Conservation (phyloP, 2,113 vertebrate species). For the Polypterus senegalus region DNA sequence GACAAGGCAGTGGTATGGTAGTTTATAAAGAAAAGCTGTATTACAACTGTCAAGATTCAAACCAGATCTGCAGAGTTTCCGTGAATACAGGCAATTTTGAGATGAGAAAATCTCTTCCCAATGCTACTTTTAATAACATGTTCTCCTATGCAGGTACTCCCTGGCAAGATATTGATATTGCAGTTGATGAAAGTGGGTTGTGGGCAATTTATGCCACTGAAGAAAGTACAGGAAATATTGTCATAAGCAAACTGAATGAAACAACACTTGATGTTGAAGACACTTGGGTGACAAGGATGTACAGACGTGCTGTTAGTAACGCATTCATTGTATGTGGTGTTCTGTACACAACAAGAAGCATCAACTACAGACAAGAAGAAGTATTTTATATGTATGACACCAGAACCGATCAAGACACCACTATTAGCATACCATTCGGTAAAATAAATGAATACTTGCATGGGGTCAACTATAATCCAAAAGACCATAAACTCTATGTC, state of each 20-base stretch:
- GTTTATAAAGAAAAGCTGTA: constrained; percentile 47
- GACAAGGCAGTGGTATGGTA: constrained; percentile 38
- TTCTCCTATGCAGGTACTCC: constrained; percentile 73
- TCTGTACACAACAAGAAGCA: constrained; percentile 57
- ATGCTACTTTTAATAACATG: constrained; percentile 62
- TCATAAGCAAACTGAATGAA: constrained; percentile 85
- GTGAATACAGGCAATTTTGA: constrained; percentile 6
- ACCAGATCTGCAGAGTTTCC: constrained; percentile 32
- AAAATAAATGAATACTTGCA: too few relatives aligned
- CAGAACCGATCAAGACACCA: constrained; percentile 22
- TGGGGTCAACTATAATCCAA: constrained; percentile 37
- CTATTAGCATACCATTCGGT: too few relatives aligned
- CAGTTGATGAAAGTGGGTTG: constrained; percentile 78
- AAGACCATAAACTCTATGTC: constrained; percentile 48
- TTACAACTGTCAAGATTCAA: constrained; percentile 23
- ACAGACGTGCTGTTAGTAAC: constrained; percentile 69
- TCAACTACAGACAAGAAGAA: constrained; percentile 31
- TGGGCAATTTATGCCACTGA: constrained; percentile 94
- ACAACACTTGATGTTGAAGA: constrained; percentile 71
- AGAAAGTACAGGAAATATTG: constrained; percentile 73
- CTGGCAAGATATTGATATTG: constrained; percentile 69
- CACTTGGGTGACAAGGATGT: constrained; percentile 73
- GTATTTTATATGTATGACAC: constrained; percentile 59
- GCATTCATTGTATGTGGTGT: constrained; percentile 87
- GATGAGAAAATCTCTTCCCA: constrained; percentile 26